Conservation (phyloP, 2,888 invertebrate genomes). For the Mongoloraphidia duomilia region DNA sequence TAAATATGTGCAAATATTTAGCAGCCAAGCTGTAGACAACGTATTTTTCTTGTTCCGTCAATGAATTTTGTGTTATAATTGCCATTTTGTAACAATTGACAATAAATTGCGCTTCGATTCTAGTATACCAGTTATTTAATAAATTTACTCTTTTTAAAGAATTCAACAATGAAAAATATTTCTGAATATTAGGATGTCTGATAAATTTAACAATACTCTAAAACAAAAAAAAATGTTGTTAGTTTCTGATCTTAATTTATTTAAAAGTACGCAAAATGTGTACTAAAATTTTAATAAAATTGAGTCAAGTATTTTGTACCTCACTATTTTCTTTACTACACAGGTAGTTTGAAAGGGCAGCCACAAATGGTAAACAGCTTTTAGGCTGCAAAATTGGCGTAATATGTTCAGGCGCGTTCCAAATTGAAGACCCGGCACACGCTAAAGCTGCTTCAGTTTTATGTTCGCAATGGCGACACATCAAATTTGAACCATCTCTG, state of each 20-base stretch:
- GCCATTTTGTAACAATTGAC: constrained; percentile 35
- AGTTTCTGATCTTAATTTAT: no score
- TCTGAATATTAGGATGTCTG: constrained; percentile 23
- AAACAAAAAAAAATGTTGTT: constrained; percentile 11
- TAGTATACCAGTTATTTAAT: constrained; percentile 46
- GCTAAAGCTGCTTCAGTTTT: constrained; percentile 30
- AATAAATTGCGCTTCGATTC: constrained; percentile 43
- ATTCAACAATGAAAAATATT: constrained; percentile 32
- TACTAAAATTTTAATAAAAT: no score
- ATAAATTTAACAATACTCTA: constrained; percentile 30
- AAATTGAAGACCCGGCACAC: constrained; percentile 30
- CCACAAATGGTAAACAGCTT: constrained; percentile 33
- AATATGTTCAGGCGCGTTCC: constrained; percentile 31
- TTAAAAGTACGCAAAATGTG: no score
- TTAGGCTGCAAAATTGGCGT: constrained; percentile 31
- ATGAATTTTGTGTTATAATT: constrained; percentile 20
- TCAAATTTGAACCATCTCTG: constrained; percentile 33
- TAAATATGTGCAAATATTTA: constrained; percentile 44
- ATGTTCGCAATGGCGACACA: constrained; percentile 27
- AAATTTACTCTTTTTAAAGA: constrained; percentile 26
- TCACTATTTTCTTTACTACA: background rate
- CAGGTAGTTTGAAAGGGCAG: constrained; percentile 22
- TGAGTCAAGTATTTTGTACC: no score
- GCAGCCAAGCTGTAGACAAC: constrained; percentile 40
- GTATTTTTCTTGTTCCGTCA: constrained; percentile 34